phyloP scores from a whole-genome alignment of 2,888 invertebrate genomes.

The Glaucopsyche alexis region DNA sequence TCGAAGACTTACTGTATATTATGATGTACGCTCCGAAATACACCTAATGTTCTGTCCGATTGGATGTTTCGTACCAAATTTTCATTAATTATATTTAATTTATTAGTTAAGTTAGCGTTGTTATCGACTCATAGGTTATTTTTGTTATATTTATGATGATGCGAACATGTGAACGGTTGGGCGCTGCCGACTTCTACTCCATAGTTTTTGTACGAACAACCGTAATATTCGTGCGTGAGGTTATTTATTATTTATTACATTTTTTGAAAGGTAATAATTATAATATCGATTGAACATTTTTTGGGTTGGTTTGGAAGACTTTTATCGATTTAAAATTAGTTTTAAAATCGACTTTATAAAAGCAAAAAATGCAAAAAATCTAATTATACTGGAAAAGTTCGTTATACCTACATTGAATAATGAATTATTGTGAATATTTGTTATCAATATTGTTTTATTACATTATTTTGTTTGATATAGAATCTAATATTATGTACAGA shows the following conservation, averaged over 20 bases:
- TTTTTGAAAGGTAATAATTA: neutral
- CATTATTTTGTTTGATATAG: neutral
- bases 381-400: neutral
- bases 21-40: slow-evolving; percentile 23
- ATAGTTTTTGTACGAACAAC: neutral
- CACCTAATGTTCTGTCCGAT: slow-evolving; percentile 51
- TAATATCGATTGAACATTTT: neutral
- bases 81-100: slow-evolving; percentile 40
- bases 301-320: too few relatives aligned
- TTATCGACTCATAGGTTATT: slow-evolving; percentile 42
- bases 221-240: neutral
- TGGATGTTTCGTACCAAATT: slow-evolving; percentile 73
- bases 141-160: slow-evolving; percentile 35
- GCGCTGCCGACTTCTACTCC: neutral
- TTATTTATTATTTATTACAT: neutral
- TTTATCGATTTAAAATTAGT: neutral
- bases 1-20: neutral
- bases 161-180: neutral
- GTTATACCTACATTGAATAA: too few relatives aligned
- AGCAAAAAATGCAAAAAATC: neutral
- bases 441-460: neutral
- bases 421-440: neutral
- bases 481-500: neutral
- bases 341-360: neutral
- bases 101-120: slow-evolving; percentile 40